phyloP scores from a whole-genome alignment of 2,888 invertebrate genomes.

The Cerastoderma edule region DNA sequence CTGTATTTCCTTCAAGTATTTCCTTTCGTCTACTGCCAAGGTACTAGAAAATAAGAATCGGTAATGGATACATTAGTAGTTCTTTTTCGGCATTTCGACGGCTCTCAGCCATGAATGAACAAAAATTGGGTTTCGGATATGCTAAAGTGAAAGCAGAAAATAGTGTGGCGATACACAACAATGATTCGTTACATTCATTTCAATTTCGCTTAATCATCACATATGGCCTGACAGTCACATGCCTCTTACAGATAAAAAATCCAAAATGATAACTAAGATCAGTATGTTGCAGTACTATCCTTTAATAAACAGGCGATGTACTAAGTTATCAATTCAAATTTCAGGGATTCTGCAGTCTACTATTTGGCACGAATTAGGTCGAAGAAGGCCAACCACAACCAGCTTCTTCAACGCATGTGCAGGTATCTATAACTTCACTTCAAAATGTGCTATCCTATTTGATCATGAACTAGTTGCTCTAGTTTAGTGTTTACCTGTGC shows the following conservation, averaged over 20 bases:
- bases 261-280: background rate
- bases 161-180: no score
- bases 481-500: constrained; percentile 2
- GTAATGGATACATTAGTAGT: no score
- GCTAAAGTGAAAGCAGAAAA: no score
- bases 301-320: background rate
- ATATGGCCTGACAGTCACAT: no score
- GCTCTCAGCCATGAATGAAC: no score
- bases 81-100: no score
- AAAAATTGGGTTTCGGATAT: no score
- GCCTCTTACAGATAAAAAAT: background rate
- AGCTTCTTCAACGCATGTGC: constrained; percentile 63
- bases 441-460: background rate
- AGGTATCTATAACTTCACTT: constrained; percentile 48
- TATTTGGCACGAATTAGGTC: constrained; percentile 58
- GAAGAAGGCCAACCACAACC: constrained; percentile 62
- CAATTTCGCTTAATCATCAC: no score
- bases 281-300: background rate
- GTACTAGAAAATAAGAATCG: no score
- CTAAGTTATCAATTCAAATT: background rate
- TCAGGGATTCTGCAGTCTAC: constrained; percentile 59
- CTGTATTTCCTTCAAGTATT: no score
- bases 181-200: no score
- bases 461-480: background rate
- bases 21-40: no score